phyloP scores from a whole-genome alignment of 1,140 invertebrate species.

The Conopomorpha cramerella region DNA sequence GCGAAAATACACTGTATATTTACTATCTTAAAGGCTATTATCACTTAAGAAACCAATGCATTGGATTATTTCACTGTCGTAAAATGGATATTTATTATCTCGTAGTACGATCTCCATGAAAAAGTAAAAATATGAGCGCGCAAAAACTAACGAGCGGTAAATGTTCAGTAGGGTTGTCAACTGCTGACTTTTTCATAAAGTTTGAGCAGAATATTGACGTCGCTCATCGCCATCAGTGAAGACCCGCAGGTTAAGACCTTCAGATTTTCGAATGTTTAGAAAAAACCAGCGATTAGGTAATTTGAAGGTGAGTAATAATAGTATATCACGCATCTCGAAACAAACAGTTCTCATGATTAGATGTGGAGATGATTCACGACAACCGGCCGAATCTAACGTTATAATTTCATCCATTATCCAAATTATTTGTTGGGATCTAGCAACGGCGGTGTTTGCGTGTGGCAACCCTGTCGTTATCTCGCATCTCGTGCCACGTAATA shows the following conservation, averaged over 20 bases:
- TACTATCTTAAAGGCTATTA: background rate
- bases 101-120: constrained; percentile 49
- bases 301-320: background rate
- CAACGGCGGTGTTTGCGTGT: background rate
- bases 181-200: too few relatives aligned
- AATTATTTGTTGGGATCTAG: background rate
- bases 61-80: constrained; percentile 8
- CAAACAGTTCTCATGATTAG: background rate
- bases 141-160: constrained; percentile 30
- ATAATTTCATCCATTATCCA: background rate
- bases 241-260: too few relatives aligned
- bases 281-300: background rate
- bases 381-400: background rate
- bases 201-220: background rate
- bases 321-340: background rate
- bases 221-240: too few relatives aligned
- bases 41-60: constrained; percentile 3
- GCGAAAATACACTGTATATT: constrained; percentile 3
- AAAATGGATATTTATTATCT: constrained; percentile 31
- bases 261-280: too few relatives aligned
- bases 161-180: constrained; percentile 25
- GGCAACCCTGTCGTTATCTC: constrained; percentile 37
- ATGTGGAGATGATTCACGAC: too few relatives aligned
- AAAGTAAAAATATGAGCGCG: constrained; percentile 47
- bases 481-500: constrained; percentile 55